Evolutionary conservation across 1,140 invertebrate species (phyloP).

Genomic region (Monochamus saltuarius): DNA sequence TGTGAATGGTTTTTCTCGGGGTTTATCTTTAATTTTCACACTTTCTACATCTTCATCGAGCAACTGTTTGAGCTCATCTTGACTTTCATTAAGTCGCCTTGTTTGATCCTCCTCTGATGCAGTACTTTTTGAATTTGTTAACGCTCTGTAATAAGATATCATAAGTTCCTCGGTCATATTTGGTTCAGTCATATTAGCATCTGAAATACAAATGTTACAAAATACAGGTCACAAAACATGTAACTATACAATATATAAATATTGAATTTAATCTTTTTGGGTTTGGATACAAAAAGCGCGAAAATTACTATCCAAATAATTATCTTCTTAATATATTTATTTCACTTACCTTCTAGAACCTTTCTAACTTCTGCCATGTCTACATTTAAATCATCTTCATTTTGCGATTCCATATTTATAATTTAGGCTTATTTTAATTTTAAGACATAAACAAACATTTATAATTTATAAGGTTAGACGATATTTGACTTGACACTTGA

Average conservation of each 20-base stretch:
- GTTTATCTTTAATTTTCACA: not conserved
- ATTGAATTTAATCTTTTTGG: not conserved
- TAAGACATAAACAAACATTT: no score
- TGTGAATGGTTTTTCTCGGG: not conserved
- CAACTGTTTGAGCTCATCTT: not conserved
- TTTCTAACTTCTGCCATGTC: slow-evolving; percentile 2
- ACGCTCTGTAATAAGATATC: not conserved
- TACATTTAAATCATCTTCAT: not conserved
- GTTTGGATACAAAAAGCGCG: no score
- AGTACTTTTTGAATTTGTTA: slow-evolving; percentile 4
- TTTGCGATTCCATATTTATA: no score
- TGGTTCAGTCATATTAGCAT: slow-evolving; percentile 14
- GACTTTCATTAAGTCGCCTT: not conserved
- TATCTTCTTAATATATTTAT: not conserved
- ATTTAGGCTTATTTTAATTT: no score
- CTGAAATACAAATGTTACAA: slow-evolving; percentile 7
- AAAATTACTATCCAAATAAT: no score
- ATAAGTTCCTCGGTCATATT: slow-evolving; percentile 8
- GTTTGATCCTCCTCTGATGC: not conserved
- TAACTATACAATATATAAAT: no score
- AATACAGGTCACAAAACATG: no score
- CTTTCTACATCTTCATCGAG: not conserved
- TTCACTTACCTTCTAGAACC: slow-evolving; percentile 6
- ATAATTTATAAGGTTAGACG: no score
- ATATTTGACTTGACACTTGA: no score